Evolutionary conservation across 2,113 vertebrate genomes (phyloP), one percentile per base, ranked within the genome.

Genomic region (Oryzias melastigma): DNA sequence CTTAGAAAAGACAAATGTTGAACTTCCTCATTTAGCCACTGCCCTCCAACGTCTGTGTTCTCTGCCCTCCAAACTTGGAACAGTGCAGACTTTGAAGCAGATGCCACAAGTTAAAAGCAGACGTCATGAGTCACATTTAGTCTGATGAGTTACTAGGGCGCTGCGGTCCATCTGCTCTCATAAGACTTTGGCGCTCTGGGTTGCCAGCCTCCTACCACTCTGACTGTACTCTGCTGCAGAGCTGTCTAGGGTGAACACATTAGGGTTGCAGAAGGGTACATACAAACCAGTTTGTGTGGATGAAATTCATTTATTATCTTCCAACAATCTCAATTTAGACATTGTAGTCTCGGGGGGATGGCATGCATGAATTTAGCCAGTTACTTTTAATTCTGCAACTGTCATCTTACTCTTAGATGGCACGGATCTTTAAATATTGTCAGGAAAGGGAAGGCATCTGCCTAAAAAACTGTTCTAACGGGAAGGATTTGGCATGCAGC

Each of bases 121-220:
- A 73, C 73, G 71, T 69, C 74, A 66, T 70, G 65, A 84, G 73
- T 84, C 75, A 71, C 64, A 78, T 74, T 79, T 73, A 51, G 59
- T 80, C 56, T 63, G 70, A 79, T 73, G 75, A 71, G 53, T 79
- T 68, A 58, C 15, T 65, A 71, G 73, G 74, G 42, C 62, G 62
- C 71, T 58, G 72, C 58, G 62, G 72, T 78, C 83, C 81, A 82
- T 84, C 85, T 87, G 85, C 71, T 87, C 75, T 81, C 75, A 62
- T 57, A 77, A 80, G 75, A 72, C 71, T 62, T 49, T 53, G 65
- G 52, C 71, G 57, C 58, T 71, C 40, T 42, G 62, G 35, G 52
- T 55, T 77, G 78, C 72, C 82, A 83, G 40, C 56, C 72, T 75
- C 74, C 80, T 76, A 77, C 71, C 52, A 70, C 69, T 78, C 73